Base-by-base conservation (phyloP, 2,888 invertebrate species). In the Limnephilus rhombicus region DNA sequence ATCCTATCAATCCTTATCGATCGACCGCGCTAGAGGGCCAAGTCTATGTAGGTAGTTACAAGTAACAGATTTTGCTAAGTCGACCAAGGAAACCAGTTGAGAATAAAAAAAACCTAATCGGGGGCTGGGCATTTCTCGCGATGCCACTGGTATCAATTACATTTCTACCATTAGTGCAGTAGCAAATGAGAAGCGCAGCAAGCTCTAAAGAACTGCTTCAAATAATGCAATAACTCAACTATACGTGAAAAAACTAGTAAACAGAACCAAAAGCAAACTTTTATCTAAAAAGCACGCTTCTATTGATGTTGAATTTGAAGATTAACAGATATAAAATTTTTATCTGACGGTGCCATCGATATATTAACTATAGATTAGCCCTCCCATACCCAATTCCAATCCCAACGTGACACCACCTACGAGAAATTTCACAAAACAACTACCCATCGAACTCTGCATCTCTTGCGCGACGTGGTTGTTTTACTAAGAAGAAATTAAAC, bases 161-260 rank as follows among this genome's bases (percentile, higher is more conserved):
- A 24, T n/a, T 68, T 68, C 9, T 24, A 9, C 68, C 24, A 68
- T 68, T 9, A 68, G 68, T 68, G 68, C 68, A 68, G 68, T 68
- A 68, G 24, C 24, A 68, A 68, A n/a, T n/a, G 68, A 68, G 68
- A 68, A 68, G 9, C 68, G 24, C 68, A 68, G 9, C n/a, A n/a
- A 68, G 68, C n/a, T 68, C 24, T 68, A 68, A 68, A 68, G 68
- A 68, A 68, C 24, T 68, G n/a, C 68, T 68, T 68, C 68, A 24
- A 68, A 68, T 68, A 68, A 68, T n/a, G 68, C 68, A 68, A 68
- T 68, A 68, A 68, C 68, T 68, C 68, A 68, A 68, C 68, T 68
- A 68, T 68, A 68, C 68, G 68, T 68, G 68, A 7, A 68, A 68
- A 68, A 68, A 68, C 24, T 68, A n/a, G 7, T 68, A 68, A 68